Conservation (phyloP, 2,797 vertebrate genomes). For the Cossypha polioptera region DNA sequence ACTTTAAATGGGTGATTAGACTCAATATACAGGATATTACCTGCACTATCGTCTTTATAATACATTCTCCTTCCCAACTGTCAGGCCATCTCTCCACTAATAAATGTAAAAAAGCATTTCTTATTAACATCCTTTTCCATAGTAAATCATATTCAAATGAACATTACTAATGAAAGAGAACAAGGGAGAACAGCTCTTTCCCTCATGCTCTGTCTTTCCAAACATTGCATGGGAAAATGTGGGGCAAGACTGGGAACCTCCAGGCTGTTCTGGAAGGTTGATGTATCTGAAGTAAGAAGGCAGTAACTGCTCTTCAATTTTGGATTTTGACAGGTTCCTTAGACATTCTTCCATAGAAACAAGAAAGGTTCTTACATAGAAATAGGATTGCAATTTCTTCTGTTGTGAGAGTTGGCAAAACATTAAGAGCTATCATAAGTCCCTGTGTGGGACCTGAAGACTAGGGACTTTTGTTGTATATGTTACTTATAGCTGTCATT, state of each 20-base stretch:
- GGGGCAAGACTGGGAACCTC: not conserved
- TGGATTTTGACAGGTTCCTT: not conserved
- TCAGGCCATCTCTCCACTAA: conserved; percentile 70
- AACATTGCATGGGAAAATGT: not conserved
- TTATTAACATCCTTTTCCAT: conserved; percentile 71
- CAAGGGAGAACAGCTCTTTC: not conserved
- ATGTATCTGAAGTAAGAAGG: not conserved
- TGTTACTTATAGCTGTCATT: not conserved
- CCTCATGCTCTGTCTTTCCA: conserved; percentile 10
- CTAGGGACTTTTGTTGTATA: not conserved
- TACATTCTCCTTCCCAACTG: conserved; percentile 73
- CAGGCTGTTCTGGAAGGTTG: not conserved
- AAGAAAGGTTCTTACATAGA: not conserved
- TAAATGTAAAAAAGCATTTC: conserved; percentile 73
- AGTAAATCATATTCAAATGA: conserved; percentile 76
- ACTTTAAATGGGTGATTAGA: conserved; percentile 83
- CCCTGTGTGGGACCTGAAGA: not conserved
- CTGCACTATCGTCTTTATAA: conserved; percentile 75
- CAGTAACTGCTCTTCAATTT: not conserved
- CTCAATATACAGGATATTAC: conserved; percentile 82
- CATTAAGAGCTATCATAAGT: fast-evolving
- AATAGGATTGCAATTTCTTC: not conserved
- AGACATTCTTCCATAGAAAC: not conserved
- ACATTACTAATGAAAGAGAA: conserved; percentile 62
- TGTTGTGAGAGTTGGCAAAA: not conserved